Evolutionary conservation across 2,113 vertebrate species (phyloP), one percentile per base, ranked within the genome.

Genomic region (Acrocephalus kingi): DNA sequence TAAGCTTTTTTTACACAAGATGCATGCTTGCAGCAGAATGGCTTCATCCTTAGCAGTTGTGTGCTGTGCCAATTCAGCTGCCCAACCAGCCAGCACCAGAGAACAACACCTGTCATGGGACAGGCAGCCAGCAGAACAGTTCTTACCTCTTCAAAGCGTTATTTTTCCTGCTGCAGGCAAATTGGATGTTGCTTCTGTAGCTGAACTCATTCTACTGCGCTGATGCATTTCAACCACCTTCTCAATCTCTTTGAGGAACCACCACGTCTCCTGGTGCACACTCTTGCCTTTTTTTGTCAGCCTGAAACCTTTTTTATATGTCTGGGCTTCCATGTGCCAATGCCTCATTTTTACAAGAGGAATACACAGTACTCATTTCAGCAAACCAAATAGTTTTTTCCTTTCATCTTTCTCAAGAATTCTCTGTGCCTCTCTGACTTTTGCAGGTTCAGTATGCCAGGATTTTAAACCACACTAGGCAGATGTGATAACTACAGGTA

Each of bases 291-390:
- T 68, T 28, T 33, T 45, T 77, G 51, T 20, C 35, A 87, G 52
- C 6, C 37, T 35, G 81, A 55, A 77, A 41, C 7, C 2, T 7
- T 33, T 87, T 46, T 18, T 46, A 12, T 69, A 30, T 85, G 39
- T 35, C 23, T 56, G 10, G 11, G 45, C 24, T 88, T 68, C 30
- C 0, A 1, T 0, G 0, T 23, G 56, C 28, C 48, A 55, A 33
- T 27, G 41, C 7, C 41, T 79, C 7, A 17, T 59, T 88, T 84
- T 76, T 6, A 18, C 9, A 31, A 2, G 2, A 37, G 45, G 37
- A 61, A 89, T 43, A 52, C 27, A 69, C 16, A 25, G 21, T 46
- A 64, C n/a, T 56, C 2, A 54, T 58, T 87, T 89, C 76, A 77
- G 21, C 24, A 83, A n/a, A 72, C 15, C 19, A 74, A 75, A 51